Conservation (phyloP, 2,888 invertebrate genomes). For the Amiota communis region DNA sequence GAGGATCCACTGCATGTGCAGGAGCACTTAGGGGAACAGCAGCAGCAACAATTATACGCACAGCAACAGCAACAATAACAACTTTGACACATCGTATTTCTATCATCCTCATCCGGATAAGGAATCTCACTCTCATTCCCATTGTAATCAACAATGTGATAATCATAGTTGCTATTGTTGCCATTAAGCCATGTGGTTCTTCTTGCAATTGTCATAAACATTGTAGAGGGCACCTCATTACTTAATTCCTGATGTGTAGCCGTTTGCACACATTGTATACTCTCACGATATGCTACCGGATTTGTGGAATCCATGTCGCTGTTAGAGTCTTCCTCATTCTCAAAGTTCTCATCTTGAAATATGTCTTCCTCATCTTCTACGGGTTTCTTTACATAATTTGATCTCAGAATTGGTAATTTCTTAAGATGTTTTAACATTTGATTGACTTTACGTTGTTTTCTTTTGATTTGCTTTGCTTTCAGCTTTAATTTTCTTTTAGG, state of each 20-base stretch:
- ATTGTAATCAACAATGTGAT: no score
- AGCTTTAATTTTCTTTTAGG: slow-evolving; percentile 22
- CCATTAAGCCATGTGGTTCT: not conserved
- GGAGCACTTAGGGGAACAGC: no score
- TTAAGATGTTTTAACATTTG: not conserved
- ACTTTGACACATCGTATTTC: not conserved
- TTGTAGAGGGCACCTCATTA: not conserved
- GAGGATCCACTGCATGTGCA: no score
- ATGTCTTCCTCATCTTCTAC: not conserved
- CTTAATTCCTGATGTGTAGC: slow-evolving; percentile 11
- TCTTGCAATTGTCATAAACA: no score
- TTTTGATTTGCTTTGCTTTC: not conserved
- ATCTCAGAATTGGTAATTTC: not conserved
- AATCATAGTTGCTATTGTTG: not conserved
- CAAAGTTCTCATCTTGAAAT: no score
- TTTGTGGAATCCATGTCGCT: no score
- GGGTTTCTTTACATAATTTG: not conserved
- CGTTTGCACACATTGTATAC: slow-evolving; percentile 36
- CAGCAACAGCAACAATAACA: not conserved
- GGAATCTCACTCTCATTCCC: no score
- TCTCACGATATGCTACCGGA: slow-evolving; percentile 3
- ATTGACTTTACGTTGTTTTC: slow-evolving; percentile 17
- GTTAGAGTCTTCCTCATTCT: no score
- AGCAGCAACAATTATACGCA: not conserved
- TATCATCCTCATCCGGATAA: no score